phyloP scores from a whole-genome alignment of 2,888 invertebrate genomes.

The Rhagonycha lutea region DNA sequence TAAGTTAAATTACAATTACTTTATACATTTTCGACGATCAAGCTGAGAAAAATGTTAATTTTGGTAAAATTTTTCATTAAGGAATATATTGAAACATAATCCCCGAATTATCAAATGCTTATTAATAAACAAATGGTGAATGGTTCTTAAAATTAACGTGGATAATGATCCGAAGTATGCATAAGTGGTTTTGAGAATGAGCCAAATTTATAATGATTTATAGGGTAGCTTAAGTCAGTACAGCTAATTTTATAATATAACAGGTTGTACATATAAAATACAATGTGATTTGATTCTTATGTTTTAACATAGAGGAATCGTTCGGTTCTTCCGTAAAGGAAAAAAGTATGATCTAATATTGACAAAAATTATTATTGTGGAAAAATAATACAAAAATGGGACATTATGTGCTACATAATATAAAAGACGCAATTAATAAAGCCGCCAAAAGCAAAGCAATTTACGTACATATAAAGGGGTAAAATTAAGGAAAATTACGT shows the following conservation, averaged over 20 bases:
- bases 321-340: neutral
- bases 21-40: no score
- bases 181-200: neutral
- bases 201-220: neutral
- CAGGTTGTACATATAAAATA: neutral
- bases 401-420: no score
- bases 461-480: slow-evolving; percentile 8
- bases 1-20: no score
- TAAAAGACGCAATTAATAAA: neutral
- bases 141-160: neutral
- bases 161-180: neutral
- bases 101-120: neutral
- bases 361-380: no score
- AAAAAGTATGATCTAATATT: no score
- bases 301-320: neutral
- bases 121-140: neutral
- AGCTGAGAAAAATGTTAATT: no score
- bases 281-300: neutral
- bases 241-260: neutral
- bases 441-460: slow-evolving; percentile 18
- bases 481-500: slow-evolving; percentile 29
- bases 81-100: neutral
- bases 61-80: neutral
- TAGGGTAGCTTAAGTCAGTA: neutral
- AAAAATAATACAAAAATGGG: no score